Base-by-base conservation (phyloP, 2,888 invertebrate genomes). In the Hermaeophaga mercurialis region DNA sequence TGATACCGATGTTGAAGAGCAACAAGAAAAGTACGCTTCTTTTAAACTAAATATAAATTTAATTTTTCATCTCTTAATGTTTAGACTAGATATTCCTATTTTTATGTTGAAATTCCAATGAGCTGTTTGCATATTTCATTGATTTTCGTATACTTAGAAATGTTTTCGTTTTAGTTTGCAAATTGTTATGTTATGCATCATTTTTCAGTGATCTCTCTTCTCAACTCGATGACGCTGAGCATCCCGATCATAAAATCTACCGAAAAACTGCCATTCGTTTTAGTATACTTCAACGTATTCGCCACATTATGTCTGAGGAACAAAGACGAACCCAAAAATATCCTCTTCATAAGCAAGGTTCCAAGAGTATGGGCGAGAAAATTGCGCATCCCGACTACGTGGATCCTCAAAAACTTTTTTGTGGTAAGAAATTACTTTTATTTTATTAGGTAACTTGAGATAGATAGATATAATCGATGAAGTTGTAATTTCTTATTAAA, bases 341-440 rank as follows among this genome's bases (percentile, higher is more conserved):
- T 70, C 69, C 82, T 17, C 80, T 85, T 57, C 88, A 89, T 70
- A 88, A 88, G 71, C 90, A 89, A 76, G 90, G 91, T 8, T 91
- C 92, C 65, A 88, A 90, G 63, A 84, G 87, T 57, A 83, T 93
- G 64, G 94, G 94, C 0, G 94, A 93, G 33, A 85, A 94, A 62
- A 91, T 95, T 73, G 94, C 94, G 1, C 87, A 90, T 65, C 87
- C 90, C 0, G 93, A 94, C 72, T 94, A 94, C 68, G 90, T 88
- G 0, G 91, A 93, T 73, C 92, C 93, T 0, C 84, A 86, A 45
- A 85, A 88, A 12, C 78, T 91, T 14, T 83, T 78, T 22, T 43
- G 31, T 12, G 52, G 52, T 52, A 43, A 28, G 48, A 8, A 7
- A 24, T 6, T 9, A 28, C n/a, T n/a, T n/a, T n/a, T n/a, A n/a